A percentile compares a stretch with the other conserved stretches of the same genome.
Evolutionary conservation across 2,888 invertebrate species (phyloP).

Genomic region (Neoscelio sp.): DNA sequence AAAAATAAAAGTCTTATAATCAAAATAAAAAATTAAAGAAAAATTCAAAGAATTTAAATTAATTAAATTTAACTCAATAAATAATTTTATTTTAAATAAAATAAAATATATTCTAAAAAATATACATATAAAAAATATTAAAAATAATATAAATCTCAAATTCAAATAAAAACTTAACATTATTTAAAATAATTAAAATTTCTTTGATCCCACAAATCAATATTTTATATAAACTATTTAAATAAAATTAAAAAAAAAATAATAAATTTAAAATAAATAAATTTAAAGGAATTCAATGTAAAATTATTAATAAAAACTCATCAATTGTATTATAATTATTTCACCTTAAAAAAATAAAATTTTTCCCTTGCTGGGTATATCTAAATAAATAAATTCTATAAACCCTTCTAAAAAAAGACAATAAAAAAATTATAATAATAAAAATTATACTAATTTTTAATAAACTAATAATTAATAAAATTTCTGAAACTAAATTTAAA

Average conservation of each 20-base stretch:
- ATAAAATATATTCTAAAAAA: conserved; percentile 78
- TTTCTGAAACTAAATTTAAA: conserved; percentile 88
- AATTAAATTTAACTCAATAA: conserved; percentile 86
- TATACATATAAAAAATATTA: conserved; percentile 74
- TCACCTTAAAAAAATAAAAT: conserved; percentile 82
- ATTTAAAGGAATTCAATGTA: conserved; percentile 88
- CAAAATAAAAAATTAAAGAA: conserved; percentile 85
- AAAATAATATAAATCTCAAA: conserved; percentile 79
- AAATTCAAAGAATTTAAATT: conserved; percentile 84
- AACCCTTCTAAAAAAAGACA: conserved; percentile 87
- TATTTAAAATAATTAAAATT: conserved; percentile 84
- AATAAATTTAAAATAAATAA: conserved; percentile 84
- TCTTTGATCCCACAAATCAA: conserved; percentile 88
- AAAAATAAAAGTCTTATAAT: conserved; percentile 88
- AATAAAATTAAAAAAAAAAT: conserved; percentile 82
- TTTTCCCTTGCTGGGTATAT: conserved; percentile 86
- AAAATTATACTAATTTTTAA: conserved; percentile 78
- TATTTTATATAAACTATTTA: conserved; percentile 88
- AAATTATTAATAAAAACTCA: conserved; percentile 86
- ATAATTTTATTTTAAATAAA: conserved; percentile 81
- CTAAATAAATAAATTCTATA: conserved; percentile 88
- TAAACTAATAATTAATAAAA: conserved; percentile 87
- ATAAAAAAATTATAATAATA: conserved; percentile 84
- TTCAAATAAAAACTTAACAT: conserved; percentile 82
- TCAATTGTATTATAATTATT: conserved; percentile 68